Base-by-base conservation (phyloP, 2,113 vertebrate species). In the Oenanthe oenanthe region DNA sequence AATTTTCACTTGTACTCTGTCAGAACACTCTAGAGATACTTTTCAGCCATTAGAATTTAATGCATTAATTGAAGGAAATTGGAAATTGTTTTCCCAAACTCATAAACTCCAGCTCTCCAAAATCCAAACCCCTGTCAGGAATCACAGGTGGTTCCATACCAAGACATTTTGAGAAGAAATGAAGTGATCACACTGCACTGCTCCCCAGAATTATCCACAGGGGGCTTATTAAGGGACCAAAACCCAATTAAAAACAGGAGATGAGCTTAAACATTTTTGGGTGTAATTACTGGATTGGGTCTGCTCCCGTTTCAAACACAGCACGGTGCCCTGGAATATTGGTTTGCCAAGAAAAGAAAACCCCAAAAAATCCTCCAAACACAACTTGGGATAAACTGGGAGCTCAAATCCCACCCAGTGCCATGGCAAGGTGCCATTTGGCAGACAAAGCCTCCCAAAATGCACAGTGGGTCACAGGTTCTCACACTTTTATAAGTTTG, bases 401-500 rank as follows among this genome's bases (percentile, higher is more conserved):
- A 22, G 7, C 72, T 31, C 1, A 34, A 25, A 66, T 0, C 19
- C 8, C 82, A 28, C 0, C 42, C 68, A 17, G 58, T 9, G 32
- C 56, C 50, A 18, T 18, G 50, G 24, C 42, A 66, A 51, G 61
- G 61, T n/a, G n/a, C n/a, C n/a, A n/a, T 12, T 0, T 42, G 25
- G 42, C 42, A 60, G 25, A 34, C 25, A 12, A 28, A 73, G 11
- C 48, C 48, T 26, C 48, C 16, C 57, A 48, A 76, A 50, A 73
- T n/a, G 31, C 3, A 56, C 1, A 1, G 38, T 1, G 8, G 19
- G 25, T 10, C 57, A 18, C 0, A 1, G 1, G 5, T 50, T 61
- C 25, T 61, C 7, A 38, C 6, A 50, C 6, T 76, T 75, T 40
- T 9, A 2, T 26, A 38, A 50, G 2, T 50, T 12, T 61, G 73